Conservation (phyloP, 30 jellyfish, hydroid and myxozoan genomes). For the Pseudorhiza aurosa region DNA sequence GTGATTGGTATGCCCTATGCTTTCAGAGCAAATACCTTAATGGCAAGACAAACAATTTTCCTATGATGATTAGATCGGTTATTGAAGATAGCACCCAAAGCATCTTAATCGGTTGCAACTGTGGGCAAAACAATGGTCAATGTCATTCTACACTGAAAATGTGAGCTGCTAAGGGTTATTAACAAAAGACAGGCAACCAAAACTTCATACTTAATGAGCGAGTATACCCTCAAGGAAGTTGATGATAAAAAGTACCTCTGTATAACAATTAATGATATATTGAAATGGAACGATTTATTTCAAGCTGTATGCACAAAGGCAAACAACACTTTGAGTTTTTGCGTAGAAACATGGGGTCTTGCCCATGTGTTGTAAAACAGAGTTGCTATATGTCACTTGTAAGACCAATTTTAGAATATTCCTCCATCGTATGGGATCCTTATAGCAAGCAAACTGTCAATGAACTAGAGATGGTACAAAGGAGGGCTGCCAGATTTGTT, state of each 20-base stretch:
- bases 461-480: conserved; percentile 17
- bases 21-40: no score
- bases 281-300: conserved; percentile 13
- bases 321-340: conserved; percentile 35
- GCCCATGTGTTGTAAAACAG: conserved; percentile 34
- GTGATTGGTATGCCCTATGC: no score
- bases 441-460: conserved; percentile 15
- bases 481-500: conserved; percentile 49
- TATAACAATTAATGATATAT: conserved; percentile 1
- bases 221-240: conserved; percentile 29
- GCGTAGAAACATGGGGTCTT: conserved; percentile 30
- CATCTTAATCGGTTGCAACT: not conserved
- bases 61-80: no score
- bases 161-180: not conserved
- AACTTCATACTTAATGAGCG: conserved; percentile 9
- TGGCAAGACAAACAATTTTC: no score
- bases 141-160: not conserved
- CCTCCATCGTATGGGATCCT: conserved; percentile 38
- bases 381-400: conserved; percentile 7
- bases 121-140: not conserved
- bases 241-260: conserved; percentile 8
- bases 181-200: conserved; percentile 8
- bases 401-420: conserved; percentile 29
- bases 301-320: conserved; percentile 35
- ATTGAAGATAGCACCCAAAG: no score